Base-by-base conservation (phyloP, 2,797 vertebrate species). In the Okamejei kenojei region DNA sequence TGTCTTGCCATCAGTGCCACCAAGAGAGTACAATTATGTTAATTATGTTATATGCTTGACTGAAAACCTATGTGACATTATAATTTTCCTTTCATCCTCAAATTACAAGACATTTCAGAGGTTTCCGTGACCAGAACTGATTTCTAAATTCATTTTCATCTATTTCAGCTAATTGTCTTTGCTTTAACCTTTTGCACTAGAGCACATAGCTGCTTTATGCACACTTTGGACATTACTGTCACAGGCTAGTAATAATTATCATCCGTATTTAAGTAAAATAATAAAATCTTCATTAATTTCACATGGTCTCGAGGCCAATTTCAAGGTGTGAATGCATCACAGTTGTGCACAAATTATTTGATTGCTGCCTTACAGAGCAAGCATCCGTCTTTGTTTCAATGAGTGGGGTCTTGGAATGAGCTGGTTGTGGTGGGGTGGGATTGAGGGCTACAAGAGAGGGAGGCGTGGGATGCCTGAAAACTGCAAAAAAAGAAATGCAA, bases 11-110 rank as follows among this genome's bases (percentile, higher is more conserved):
- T 91, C 65, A 45, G 90, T 91, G 35, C 71, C 90, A 92, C 54
- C 90, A 92, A 71, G 73, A 92, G 73, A 92, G 71, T 92, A 92
- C 71, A 76, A 76, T 92, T 92, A 92, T 92, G 90, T 92, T 92
- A 92, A 92, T 92, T 76, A 92, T 76, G 90, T 74, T 76, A 92
- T 58, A 92, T 92, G 90, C 90, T 54, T 92, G 90, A 74, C 90
- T 92, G 90, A 92, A 92, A 92, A 76, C 65, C 90, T 92, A 92
- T 54, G 65, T 92, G 90, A 73, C 90, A 92, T 92, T 92, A 76
- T 74, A 74, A 74, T 92, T 92, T 74, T 92, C 65, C 35, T 92
- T 45, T 92, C 90, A 73, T 92, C 38, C 38, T 92, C 90, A 74
- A 76, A 74, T 92, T 92, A 74, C 71, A 92, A 76, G 90, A 76